Conservation (phyloP, 2,113 vertebrate genomes). For the Stigmatopora nigra region DNA sequence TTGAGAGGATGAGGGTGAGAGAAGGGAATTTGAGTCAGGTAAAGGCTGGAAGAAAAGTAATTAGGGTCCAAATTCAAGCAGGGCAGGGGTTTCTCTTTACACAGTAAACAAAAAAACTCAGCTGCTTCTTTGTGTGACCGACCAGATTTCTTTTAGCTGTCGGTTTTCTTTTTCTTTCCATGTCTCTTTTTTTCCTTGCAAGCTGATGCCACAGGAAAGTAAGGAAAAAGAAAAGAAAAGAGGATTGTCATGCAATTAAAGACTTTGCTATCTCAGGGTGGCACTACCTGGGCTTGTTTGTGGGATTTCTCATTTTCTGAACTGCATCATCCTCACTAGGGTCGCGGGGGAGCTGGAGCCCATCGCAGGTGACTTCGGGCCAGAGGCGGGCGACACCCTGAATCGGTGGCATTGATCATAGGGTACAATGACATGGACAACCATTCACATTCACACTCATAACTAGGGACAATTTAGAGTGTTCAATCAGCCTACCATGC, state of each 20-base stretch:
- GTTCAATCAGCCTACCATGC: too few relatives aligned
- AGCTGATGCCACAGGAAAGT: constrained; percentile 28
- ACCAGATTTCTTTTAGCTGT: constrained; percentile 61
- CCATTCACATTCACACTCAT: too few relatives aligned
- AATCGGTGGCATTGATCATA: too few relatives aligned
- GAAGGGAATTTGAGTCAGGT: constrained; percentile 37
- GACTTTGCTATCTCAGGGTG: constrained; percentile 23
- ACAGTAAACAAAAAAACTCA: constrained; percentile 57
- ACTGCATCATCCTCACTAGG: too few relatives aligned
- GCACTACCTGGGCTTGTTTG: constrained; percentile 28
- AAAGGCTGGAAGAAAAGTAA: constrained; percentile 56
- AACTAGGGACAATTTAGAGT: too few relatives aligned
- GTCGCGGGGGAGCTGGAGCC: too few relatives aligned
- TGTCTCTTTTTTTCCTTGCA: constrained; percentile 27
- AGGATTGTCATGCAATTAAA: constrained; percentile 35
- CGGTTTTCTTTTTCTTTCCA: constrained; percentile 39
- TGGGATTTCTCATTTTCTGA: neutral
- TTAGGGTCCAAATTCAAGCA: constrained; percentile 54
- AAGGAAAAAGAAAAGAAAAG: neutral
- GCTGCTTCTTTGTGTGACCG: constrained; percentile 57
- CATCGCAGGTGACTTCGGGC: too few relatives aligned
- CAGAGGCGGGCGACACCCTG: too few relatives aligned
- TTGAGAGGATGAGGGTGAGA: constrained; percentile 19
- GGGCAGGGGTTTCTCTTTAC: constrained; percentile 47
- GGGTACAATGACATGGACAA: too few relatives aligned